Percentiles rank a stretch among this genome's conserved stretches.
phyloP scores from a whole-genome alignment of 2,888 invertebrate genomes.

The Formica aserva region DNA sequence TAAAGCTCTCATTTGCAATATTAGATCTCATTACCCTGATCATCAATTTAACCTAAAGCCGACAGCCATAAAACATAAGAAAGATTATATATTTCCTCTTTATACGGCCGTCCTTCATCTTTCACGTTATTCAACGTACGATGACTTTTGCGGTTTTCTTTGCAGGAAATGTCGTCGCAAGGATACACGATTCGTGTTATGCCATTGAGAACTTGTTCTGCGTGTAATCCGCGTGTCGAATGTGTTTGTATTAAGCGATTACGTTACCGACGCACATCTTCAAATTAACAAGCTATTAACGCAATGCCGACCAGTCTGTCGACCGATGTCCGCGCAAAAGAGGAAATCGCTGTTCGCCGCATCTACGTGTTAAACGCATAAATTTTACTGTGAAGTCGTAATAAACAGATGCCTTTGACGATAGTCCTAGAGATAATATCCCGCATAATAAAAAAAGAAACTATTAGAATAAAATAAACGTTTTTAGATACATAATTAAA shows the following conservation, averaged over 20 bases:
- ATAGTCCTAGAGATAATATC: neutral
- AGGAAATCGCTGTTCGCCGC: conserved; percentile 20
- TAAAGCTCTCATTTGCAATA: neutral
- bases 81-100: conserved; percentile 8
- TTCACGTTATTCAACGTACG: conserved; percentile 2
- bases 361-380: conserved; percentile 13
- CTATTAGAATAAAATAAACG: neutral
- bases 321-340: neutral
- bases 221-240: conserved; percentile 16
- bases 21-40: conserved; percentile 11
- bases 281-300: conserved; percentile 52
- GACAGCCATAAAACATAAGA: neutral
- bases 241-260: conserved; percentile 44
- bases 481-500: neutral
- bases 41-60: neutral
- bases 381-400: conserved; percentile 11
- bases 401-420: neutral
- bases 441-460: neutral
- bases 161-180: conserved; percentile 35
- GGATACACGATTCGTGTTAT: conserved; percentile 29
- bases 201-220: conserved; percentile 46
- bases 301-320: conserved; percentile 16
- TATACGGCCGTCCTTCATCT: neutral
- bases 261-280: conserved; percentile 27
- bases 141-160: conserved; percentile 32